Base-by-base conservation (phyloP, 2,888 invertebrate genomes). In the Dione juno region DNA sequence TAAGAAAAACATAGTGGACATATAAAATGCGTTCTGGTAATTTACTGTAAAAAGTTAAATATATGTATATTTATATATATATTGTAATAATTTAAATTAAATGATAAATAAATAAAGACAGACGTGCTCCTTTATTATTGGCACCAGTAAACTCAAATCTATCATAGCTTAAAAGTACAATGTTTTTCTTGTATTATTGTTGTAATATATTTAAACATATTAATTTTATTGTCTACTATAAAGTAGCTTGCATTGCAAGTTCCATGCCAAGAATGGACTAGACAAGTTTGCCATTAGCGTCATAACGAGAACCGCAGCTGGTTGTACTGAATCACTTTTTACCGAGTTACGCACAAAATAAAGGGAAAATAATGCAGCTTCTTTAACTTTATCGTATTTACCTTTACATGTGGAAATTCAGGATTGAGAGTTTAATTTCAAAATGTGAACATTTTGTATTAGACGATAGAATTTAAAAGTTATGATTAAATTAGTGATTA, bases 301-400 rank as follows among this genome's bases (percentile, higher is more conserved):
- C 67, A 72, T 66, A 72, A 72, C 69, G 67, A 73, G 68, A 67
- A 67, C 69, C 73, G 71, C 74, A 74, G 74, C 69, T 66, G 71
- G 65, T 43, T 14, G 59, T 54, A 59, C 70, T 71, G 71, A 74
- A 65, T 74, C 69, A 74, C 67, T 69, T 67, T 69, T 71, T 69
- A 71, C 67, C 50, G 65, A 59, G 58, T 69, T 73, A 58, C 54
- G 63, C 66, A 71, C 58, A 63, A 65, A 61, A 67, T 57, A 40
- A 54, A 67, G 64, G 66, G 65, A 69, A 71, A 65, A 66, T 61
- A 73, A 57, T 16, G 37, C 59, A 45, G 37, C 35, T 57, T 16
- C 13, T 54, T 41, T 54, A 54, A 14, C 7, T 63, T 63, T 35
- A 40, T 35, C 14, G n/a, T 45, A 35, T 63, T 48, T 63, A 45